A percentile compares a stretch with the other conserved stretches of the same genome.
These are phyloP conservation scores for Cephus nigrinus DNA, from an alignment of 2,888 invertebrate species.

Conservation along the genomic window DNA sequence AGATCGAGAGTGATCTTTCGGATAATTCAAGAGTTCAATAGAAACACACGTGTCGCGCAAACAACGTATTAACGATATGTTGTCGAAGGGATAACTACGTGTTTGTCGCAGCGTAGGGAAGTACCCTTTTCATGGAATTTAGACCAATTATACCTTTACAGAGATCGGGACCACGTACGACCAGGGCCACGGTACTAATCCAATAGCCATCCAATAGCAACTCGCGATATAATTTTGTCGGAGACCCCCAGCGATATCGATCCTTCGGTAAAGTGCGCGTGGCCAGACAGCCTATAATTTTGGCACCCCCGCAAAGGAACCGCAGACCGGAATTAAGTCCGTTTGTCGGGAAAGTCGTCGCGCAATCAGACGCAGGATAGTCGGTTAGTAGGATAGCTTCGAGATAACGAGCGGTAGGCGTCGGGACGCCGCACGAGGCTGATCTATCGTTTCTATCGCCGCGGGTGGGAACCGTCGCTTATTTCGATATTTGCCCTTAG, in stretches of 20 bases:
- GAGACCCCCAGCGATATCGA: slow-evolving; percentile 31
- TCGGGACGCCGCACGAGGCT: not conserved
- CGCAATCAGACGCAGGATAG: slow-evolving; percentile 41
- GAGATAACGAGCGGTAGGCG: not conserved
- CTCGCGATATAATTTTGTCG: slow-evolving; percentile 37
- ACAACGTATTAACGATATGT: not conserved
- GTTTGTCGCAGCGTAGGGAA: not conserved
- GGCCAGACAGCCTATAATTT: slow-evolving; percentile 50
- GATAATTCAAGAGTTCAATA: not conserved
- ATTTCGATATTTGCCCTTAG: slow-evolving; percentile 2
- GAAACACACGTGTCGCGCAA: not conserved
- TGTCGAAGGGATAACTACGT: not conserved
- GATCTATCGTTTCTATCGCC: not conserved
- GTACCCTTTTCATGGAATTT: slow-evolving; percentile 6
- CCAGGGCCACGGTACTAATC: slow-evolving; percentile 17
- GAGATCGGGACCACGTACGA: not conserved
- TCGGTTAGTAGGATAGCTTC: not conserved
- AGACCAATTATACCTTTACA: slow-evolving; percentile 2
- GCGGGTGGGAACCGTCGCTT: not conserved
- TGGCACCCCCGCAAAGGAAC: slow-evolving; percentile 38
- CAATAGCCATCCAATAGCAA: slow-evolving; percentile 29
- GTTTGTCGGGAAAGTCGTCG: slow-evolving; percentile 52
- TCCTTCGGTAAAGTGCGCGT: slow-evolving; percentile 28
- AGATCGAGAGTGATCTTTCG: not conserved
- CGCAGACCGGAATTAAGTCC: slow-evolving; percentile 52